Conservation (phyloP, 1,140 invertebrate species). For the Cotesia vestalis region DNA sequence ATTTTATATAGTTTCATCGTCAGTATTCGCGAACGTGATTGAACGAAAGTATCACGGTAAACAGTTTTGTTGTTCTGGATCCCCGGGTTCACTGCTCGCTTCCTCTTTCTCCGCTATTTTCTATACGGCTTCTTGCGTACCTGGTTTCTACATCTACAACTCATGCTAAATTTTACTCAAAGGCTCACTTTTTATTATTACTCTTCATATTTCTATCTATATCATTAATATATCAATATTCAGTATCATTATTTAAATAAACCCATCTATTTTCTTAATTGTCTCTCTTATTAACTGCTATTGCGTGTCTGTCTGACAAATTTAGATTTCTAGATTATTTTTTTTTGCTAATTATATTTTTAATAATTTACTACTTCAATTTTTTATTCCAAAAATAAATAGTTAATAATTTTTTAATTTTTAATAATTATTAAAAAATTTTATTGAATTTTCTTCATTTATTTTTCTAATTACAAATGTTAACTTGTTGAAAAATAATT, state of each 20-base stretch:
- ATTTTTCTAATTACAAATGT: too few relatives aligned
- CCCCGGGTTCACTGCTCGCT: slow-evolving; percentile 51
- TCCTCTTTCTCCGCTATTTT: slow-evolving; percentile 41
- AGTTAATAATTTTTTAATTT: too few relatives aligned
- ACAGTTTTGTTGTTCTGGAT: slow-evolving; percentile 59
- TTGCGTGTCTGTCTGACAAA: too few relatives aligned
- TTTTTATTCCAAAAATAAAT: too few relatives aligned
- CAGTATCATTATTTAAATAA: too few relatives aligned
- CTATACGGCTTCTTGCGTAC: slow-evolving; percentile 38
- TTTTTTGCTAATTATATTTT: too few relatives aligned
- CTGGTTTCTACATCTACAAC: slow-evolving; percentile 6
- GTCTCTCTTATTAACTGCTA: not conserved
- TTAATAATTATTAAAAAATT: too few relatives aligned
- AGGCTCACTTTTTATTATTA: slow-evolving; percentile 1
- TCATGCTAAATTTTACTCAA: not conserved
- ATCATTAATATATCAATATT: slow-evolving; percentile 9
- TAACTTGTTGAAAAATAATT: too few relatives aligned
- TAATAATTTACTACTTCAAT: not conserved
- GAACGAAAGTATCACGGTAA: slow-evolving; percentile 58
- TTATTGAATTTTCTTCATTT: too few relatives aligned
- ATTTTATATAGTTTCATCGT: slow-evolving; percentile 1
- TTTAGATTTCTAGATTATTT: too few relatives aligned
- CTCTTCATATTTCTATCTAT: not conserved
- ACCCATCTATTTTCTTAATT: not conserved
- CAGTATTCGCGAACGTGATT: slow-evolving; percentile 24